phyloP scores from a whole-genome alignment of 2,113 vertebrate species.

The Vulpes lagopus region DNA sequence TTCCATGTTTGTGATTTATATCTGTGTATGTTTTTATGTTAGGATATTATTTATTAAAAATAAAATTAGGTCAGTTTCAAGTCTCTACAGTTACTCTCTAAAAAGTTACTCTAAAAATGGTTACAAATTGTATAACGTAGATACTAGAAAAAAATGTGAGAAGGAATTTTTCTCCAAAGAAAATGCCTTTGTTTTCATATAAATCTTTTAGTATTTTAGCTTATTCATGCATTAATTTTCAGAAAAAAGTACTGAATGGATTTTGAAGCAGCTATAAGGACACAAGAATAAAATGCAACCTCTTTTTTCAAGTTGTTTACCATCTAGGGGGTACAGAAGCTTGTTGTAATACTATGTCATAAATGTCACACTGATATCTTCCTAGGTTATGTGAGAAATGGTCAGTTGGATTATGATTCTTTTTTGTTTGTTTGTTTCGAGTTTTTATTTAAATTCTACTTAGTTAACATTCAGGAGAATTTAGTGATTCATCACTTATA shows the following conservation, averaged over 20 bases:
- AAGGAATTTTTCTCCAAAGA: background rate
- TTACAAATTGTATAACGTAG: background rate
- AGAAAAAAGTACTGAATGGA: background rate
- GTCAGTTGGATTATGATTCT: background rate
- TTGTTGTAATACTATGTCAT: background rate
- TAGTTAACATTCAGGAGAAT: background rate
- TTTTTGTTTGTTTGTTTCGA: background rate
- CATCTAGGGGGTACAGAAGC: background rate
- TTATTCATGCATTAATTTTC: background rate
- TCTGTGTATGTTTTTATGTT: background rate
- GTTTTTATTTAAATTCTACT: background rate
- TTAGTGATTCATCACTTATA: background rate
- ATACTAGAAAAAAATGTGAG: background rate
- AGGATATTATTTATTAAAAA: conserved; percentile 25
- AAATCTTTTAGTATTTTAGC: background rate
- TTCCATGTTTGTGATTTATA: background rate
- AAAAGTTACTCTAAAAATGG: background rate
- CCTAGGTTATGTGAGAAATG: background rate
- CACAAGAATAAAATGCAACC: background rate
- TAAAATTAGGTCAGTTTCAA: background rate
- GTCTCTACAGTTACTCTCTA: background rate
- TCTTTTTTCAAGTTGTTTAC: background rate
- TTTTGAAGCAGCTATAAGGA: background rate
- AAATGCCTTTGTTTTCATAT: background rate
- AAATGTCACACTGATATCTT: background rate